These are phyloP conservation scores for Chesias legatella DNA, from an alignment of 2,888 invertebrate species.

Conservation along the genomic window DNA sequence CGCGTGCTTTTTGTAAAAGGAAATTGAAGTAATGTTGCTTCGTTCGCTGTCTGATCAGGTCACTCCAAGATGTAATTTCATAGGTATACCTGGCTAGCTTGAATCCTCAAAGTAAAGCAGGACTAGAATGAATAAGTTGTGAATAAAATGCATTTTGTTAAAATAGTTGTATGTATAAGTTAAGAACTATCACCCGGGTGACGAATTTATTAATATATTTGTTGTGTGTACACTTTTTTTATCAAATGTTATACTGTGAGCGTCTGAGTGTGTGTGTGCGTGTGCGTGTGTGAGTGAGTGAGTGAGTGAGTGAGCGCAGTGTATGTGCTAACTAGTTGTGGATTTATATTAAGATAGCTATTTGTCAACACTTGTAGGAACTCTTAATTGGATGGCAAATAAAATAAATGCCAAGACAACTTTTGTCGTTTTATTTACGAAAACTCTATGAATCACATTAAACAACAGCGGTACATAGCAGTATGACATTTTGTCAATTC, in stretches of 20 bases:
- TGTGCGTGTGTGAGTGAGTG: conserved; percentile 20
- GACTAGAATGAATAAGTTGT: conserved; percentile 6
- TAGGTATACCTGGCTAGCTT: too few relatives aligned
- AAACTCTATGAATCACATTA: too few relatives aligned
- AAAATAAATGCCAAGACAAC: conserved; percentile 33
- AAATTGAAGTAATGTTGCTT: too few relatives aligned
- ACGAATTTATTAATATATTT: conserved; percentile 66
- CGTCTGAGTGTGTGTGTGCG: conserved; percentile 21
- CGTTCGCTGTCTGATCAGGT: too few relatives aligned
- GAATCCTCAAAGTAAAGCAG: conserved; percentile 2
- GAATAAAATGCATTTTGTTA: conserved; percentile 19
- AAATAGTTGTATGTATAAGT: conserved; percentile 25
- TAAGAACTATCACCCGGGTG: conserved; percentile 18
- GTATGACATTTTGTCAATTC: too few relatives aligned
- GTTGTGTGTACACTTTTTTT: conserved; percentile 15
- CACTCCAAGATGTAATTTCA: too few relatives aligned
- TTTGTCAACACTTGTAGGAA: conserved; percentile 36
- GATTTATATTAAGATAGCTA: conserved; percentile 46
- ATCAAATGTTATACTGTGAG: conserved; percentile 19
- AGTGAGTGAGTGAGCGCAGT: conserved; percentile 23
- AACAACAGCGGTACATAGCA: too few relatives aligned
- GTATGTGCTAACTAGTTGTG: conserved; percentile 22
- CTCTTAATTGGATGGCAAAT: conserved; percentile 34
- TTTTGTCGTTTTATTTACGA: not conserved
- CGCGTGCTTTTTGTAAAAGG: too few relatives aligned